Base-by-base conservation (phyloP, 2,797 vertebrate genomes). In the Betta splendens region DNA sequence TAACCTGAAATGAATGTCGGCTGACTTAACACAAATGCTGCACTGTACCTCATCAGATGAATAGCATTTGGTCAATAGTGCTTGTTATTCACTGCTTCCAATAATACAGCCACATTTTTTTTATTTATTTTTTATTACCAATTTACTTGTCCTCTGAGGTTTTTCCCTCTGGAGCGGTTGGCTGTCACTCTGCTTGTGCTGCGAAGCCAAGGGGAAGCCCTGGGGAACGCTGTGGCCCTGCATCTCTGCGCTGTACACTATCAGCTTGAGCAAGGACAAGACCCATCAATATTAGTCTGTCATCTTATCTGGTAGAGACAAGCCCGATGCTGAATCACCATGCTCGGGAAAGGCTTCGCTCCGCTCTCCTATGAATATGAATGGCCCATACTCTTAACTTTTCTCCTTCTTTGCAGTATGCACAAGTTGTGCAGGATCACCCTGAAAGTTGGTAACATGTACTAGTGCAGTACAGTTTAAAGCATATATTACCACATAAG, bases 241-340 rank as follows among this genome's bases (percentile, higher is more conserved):
- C 53, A 58, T 68, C 62, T 64, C 52, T 81, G 72, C 47, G 39
- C 57, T 13, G 49, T 87, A 88, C 82, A 80, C 81, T 87, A 85
- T 83, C 78, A 81, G 78, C 76, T 39, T 21, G 37, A 67, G 72
- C 83, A 87, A 89, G 85, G 85, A 88, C 85, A 71, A 64, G 76
- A 65, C 49, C 53, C 83, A 90, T 92, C 89, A 85, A 92, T 91
- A 86, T 79, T 67, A 81, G 69, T 81, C 84, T 84, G 79, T 81
- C 86, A 84, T 84, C 70, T 85, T 77, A 70, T 88, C 81, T 79
- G 79, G 88, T 85, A 74, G 71, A 83, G 88, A 86, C 84, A 62
- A 79, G 64, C 76, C 28, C 50, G 59, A 53, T 81, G 85, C 85
- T 90, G 88, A 88, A 82, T 90, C 77, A 59, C 75, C 80, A 65